A percentile compares a stretch with the other conserved stretches of the same genome.
Conservation (phyloP, 2,113 vertebrate genomes). For the Struthio camelus region DNA sequence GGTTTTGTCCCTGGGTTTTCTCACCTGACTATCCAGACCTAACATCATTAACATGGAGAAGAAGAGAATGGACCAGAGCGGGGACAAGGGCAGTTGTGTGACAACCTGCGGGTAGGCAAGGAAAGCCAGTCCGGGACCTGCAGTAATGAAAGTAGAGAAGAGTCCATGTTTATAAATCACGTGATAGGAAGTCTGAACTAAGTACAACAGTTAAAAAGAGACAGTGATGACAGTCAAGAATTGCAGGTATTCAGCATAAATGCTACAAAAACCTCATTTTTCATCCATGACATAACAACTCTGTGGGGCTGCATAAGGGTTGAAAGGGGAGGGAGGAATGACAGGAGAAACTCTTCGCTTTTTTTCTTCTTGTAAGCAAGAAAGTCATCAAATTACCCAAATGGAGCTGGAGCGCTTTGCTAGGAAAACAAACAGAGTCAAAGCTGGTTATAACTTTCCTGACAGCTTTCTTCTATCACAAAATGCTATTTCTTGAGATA, state of each 20-base stretch:
- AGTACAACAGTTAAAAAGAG: background rate
- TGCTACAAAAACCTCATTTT: background rate
- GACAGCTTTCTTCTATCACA: background rate
- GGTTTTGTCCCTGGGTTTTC: background rate
- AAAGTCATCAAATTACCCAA: background rate
- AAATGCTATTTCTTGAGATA: background rate
- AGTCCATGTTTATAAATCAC: background rate
- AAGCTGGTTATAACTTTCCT: background rate
- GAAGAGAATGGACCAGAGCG: constrained; percentile 90
- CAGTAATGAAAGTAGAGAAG: background rate
- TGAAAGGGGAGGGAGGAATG: background rate
- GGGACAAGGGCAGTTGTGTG: constrained; percentile 88
- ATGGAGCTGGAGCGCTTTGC: background rate
- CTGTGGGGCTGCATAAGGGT: fast-evolving
- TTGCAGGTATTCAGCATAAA: background rate
- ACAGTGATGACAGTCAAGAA: background rate
- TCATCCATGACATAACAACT: background rate
- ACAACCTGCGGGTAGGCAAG: constrained; percentile 90
- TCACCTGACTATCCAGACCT: constrained; percentile 91
- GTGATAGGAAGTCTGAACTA: background rate
- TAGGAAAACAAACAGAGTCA: background rate
- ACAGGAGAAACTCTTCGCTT: background rate
- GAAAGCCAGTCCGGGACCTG: constrained; percentile 90
- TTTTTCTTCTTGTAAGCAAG: background rate
- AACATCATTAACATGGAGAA: constrained; percentile 95